These are phyloP conservation scores for Sebastes baramenuke DNA, from an alignment of 2,797 vertebrate species.

Conservation along the genomic window DNA sequence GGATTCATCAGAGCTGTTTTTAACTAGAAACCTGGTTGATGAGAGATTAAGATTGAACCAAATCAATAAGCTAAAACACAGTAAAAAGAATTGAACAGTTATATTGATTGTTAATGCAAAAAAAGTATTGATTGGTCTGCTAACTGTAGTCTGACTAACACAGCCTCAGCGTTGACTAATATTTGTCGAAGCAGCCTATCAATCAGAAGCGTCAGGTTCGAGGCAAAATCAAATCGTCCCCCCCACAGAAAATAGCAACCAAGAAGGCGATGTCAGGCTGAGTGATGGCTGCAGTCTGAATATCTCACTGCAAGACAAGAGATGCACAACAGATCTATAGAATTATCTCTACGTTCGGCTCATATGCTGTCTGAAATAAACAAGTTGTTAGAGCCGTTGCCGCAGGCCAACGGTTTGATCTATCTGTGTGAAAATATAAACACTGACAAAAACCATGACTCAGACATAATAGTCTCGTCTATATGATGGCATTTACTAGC, in stretches of 20 bases:
- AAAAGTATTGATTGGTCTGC: neutral
- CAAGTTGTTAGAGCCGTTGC: slow-evolving; percentile 1
- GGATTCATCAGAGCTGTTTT: neutral
- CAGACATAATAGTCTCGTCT: slow-evolving; percentile 16
- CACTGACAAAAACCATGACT: slow-evolving; percentile 26
- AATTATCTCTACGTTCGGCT: neutral
- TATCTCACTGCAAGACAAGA: neutral
- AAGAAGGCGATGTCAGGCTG: neutral
- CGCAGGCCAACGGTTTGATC: slow-evolving; percentile 23
- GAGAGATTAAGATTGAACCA: neutral
- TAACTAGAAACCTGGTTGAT: neutral
- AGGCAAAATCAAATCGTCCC: neutral
- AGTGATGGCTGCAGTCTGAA: neutral
- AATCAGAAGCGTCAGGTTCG: neutral
- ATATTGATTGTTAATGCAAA: neutral
- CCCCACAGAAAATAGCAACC: neutral
- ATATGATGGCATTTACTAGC: slow-evolving; percentile 19
- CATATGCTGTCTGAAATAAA: slow-evolving; percentile 1
- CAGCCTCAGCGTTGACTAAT: neutral
- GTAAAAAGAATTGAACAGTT: no score
- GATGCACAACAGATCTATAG: neutral
- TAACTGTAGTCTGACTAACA: neutral
- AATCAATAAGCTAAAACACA: neutral
- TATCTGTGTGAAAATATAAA: slow-evolving; percentile 29
- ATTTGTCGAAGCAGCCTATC: neutral